These are phyloP conservation scores for Pipa parva DNA, from an alignment of 2,113 vertebrate species.

Conservation along the genomic window DNA sequence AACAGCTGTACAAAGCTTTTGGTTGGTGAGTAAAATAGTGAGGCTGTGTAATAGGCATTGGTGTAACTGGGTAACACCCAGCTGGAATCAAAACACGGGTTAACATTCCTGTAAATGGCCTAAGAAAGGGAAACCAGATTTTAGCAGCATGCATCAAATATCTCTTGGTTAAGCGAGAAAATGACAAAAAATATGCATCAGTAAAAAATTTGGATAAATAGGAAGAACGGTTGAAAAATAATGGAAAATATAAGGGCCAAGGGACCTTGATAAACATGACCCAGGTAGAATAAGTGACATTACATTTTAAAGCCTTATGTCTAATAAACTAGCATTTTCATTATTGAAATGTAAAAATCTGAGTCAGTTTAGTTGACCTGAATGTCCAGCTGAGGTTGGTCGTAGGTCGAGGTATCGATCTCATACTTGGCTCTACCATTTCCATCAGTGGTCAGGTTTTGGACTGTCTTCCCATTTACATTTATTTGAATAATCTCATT, in stretches of 20 bases:
- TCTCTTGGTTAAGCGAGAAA: too few relatives aligned
- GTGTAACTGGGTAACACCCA: constrained; percentile 42
- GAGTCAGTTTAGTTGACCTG: too few relatives aligned
- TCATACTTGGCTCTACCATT: constrained; percentile 52
- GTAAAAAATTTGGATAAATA: too few relatives aligned
- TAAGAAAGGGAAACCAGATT: constrained; percentile 19
- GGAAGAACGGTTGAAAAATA: too few relatives aligned
- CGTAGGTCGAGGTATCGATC: constrained; percentile 51
- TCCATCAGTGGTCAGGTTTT: constrained; percentile 55
- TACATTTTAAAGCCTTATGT: too few relatives aligned
- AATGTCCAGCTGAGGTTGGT: not conserved
- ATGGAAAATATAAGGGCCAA: too few relatives aligned
- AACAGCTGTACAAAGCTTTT: constrained; percentile 55
- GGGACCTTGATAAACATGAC: not conserved
- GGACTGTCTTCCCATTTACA: constrained; percentile 46
- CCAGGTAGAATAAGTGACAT: too few relatives aligned
- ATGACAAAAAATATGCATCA: too few relatives aligned
- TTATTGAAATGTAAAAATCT: too few relatives aligned
- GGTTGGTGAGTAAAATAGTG: constrained; percentile 58
- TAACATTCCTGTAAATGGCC: constrained; percentile 47
- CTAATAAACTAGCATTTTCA: not conserved
- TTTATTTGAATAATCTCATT: constrained; percentile 49
- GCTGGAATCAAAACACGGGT: constrained; percentile 48
- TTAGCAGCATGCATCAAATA: too few relatives aligned
- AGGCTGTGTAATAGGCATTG: constrained; percentile 32